Conservation (phyloP, 1,140 invertebrate genomes). For the Trichogramma pretiosum region DNA sequence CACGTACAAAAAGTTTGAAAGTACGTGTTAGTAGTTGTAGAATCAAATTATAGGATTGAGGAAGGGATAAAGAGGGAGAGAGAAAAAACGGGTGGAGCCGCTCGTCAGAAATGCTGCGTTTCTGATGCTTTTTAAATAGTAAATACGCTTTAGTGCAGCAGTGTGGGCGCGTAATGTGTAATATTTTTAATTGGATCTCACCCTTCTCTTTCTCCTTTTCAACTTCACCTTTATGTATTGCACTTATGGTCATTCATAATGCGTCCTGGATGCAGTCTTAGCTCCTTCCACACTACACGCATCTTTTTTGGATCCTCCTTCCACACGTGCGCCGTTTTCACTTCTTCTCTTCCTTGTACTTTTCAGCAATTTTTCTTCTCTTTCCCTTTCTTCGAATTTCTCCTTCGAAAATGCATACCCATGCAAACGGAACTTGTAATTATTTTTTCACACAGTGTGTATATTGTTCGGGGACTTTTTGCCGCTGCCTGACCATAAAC, state of each 20-base stretch:
- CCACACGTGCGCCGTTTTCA: not conserved
- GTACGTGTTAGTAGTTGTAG: not conserved
- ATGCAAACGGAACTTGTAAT: slow-evolving; percentile 27
- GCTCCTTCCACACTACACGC: slow-evolving; percentile 1
- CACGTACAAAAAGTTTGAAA: no score
- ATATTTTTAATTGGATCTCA: slow-evolving; percentile 46
- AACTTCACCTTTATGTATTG: not conserved
- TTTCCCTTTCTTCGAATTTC: not conserved
- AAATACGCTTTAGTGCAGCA: slow-evolving; percentile 36
- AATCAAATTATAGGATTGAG: not conserved
- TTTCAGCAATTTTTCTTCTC: not conserved
- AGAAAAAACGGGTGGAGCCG: slow-evolving; percentile 5
- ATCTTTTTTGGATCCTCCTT: slow-evolving; percentile 3
- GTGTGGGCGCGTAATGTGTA: slow-evolving; percentile 35
- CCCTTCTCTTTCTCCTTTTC: slow-evolving; percentile 20
- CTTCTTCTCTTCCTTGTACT: slow-evolving; percentile 6
- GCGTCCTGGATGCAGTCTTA: not conserved
- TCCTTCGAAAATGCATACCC: slow-evolving; percentile 12
- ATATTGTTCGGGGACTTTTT: slow-evolving; percentile 8
- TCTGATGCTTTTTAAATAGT: slow-evolving; percentile 36
- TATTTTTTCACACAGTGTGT: slow-evolving; percentile 26
- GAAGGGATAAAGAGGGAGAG: not conserved
- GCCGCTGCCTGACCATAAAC: slow-evolving; percentile 4
- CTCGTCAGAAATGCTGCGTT: slow-evolving; percentile 20
- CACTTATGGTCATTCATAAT: not conserved